Evolutionary conservation across 2,888 invertebrate species (phyloP), one percentile per base, ranked within the genome.

Genomic region (Cybosia mesomella): DNA sequence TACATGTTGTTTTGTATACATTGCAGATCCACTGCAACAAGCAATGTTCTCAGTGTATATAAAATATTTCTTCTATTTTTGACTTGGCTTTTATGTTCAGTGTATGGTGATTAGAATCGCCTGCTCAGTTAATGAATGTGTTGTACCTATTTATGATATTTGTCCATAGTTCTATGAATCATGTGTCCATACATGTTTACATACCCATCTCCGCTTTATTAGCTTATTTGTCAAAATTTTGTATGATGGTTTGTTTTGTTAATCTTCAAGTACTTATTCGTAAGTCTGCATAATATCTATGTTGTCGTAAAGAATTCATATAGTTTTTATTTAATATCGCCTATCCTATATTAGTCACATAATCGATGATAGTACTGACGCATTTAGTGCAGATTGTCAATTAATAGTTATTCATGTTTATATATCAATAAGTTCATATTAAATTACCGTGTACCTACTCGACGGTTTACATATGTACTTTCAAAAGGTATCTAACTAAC

Each of bases 81-180:
- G 49, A 74, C 72, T 71, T 80, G 62, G 76, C 72, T 76, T 76
- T 60, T 66, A 73, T 80, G 78, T 80, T 74, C 54, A 60, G 58
- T 82, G 68, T 82, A 70, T 70, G 53, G 64, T 74, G 57, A 70
- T 80, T 66, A 72, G 65, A 72, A 65, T 58, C 28, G 70, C 63
- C 59, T 67, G 63, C 49, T 55, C 39, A 58, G 71, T 76, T 32
- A 53, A 55, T 71, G 58, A 67, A 60, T 69, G 53, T 63, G 58
- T 68, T 53, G 68, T 34, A 34, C 8, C 54, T 28, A 67, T 58
- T 61, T 24, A 70, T 57, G 2, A 10, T 67, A 10, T 63, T 28
- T 62, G 22, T 68, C 59, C 62, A 65, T 22, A 68, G 54, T 53
- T 66, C 18, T 55, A 24, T 58, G 53, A 66, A 34, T 18, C 62